Base-by-base conservation (phyloP, 2,113 vertebrate genomes). In the Nothobranchius furzeri region DNA sequence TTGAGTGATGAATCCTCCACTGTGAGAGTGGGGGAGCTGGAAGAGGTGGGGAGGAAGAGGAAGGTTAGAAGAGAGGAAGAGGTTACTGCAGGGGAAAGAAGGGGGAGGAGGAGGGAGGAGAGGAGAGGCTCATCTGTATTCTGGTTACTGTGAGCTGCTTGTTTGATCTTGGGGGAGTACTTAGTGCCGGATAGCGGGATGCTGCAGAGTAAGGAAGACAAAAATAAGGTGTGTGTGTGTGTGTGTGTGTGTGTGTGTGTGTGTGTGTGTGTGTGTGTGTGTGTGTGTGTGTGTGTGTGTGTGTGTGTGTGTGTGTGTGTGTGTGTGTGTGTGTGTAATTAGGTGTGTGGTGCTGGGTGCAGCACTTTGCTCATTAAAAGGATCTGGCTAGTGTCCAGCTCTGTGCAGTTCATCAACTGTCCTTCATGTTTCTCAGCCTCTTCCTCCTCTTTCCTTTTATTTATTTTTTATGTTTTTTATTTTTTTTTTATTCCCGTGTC, bases 331-430 rank as follows among this genome's bases (percentile, higher is more conserved):
- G 70, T 74, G 55, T 61, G 78, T 78, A 80, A 83, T 87, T 88
- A 85, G 68, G 76, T 82, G 79, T 58, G 75, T 85, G 83, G 87
- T 84, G 84, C 81, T 79, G 85, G 87, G 73, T 84, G 87, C 82
- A 85, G 89, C 78, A 85, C 87, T 88, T 83, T 88, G 86, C 85
- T 85, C 87, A 86, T 89, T 91, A 90, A 89, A 91, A 83, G 78
- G 78, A 79, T 87, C 85, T 90, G 89, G 90, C 88, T 68, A 78
- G 68, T 40, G 76, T 92, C 86, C 87, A 90, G 87, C 85, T 72
- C 81, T 64, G 78, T 77, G 82, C 85, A 90, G 85, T 88, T 91
- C 88, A 90, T 92, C 85, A 86, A 73, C 85, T 80, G 84, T 87
- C 88, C 84, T 89, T 89, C 83, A 83, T 69, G 83, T 87, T 86